Conservation (phyloP, 2,888 invertebrate genomes). For the Callyntrura guangdongensis region DNA sequence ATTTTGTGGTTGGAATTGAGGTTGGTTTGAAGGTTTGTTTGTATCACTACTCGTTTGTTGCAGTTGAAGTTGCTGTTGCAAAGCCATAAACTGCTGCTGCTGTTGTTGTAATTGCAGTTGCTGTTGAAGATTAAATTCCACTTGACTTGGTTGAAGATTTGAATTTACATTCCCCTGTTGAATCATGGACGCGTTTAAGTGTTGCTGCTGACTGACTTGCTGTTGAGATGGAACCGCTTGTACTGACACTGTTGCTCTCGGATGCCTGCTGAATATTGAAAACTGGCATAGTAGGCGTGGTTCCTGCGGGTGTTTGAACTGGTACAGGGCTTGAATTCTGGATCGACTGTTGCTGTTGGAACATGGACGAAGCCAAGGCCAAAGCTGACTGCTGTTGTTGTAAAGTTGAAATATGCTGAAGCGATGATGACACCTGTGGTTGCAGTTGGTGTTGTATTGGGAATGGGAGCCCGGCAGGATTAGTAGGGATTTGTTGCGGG, state of each 20-base stretch:
- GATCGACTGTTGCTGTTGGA: background rate
- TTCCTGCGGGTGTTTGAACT: background rate
- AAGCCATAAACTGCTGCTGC: slow-evolving; percentile 37
- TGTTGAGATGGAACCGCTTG: background rate
- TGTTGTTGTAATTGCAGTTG: slow-evolving; percentile 60
- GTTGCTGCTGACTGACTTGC: background rate
- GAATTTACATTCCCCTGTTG: background rate
- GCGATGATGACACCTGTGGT: background rate
- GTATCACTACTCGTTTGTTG: slow-evolving; percentile 3
- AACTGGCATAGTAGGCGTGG: background rate
- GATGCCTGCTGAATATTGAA: background rate
- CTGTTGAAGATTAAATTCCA: slow-evolving; percentile 45
- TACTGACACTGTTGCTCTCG: background rate
- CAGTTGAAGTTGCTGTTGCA: slow-evolving; percentile 32
- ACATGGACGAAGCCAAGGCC: background rate
- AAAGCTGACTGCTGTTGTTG: slow-evolving; percentile 21
- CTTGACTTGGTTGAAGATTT: background rate
- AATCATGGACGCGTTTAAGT: background rate
- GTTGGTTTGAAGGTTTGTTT: background rate
- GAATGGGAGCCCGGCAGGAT: background rate
- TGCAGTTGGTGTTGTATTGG: slow-evolving; percentile 54
- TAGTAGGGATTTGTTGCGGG: background rate
- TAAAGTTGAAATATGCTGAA: background rate
- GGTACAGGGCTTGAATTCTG: background rate
- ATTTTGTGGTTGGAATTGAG: slow-evolving; percentile 17